phyloP scores from a whole-genome alignment of 2,113 vertebrate species.

The Brachyistius frenatus region DNA sequence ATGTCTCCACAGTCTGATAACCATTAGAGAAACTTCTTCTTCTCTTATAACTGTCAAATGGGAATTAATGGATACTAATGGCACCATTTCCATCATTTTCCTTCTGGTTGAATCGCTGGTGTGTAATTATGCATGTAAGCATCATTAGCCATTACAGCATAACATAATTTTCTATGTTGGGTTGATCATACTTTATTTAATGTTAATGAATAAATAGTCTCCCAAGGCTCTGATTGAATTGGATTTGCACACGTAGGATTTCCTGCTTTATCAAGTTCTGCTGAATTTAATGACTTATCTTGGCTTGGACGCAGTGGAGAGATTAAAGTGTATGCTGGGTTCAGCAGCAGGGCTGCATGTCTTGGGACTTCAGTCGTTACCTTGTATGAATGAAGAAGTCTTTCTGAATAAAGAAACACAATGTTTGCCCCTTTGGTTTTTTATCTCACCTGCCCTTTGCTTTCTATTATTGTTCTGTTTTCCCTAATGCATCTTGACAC shows the following conservation, averaged over 20 bases:
- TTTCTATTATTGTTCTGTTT: constrained; percentile 64
- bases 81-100: constrained; percentile 48
- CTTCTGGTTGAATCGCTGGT: constrained; percentile 50
- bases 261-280: constrained; percentile 51
- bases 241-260: constrained; percentile 59
- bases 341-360: constrained; percentile 1
- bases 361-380: background rate
- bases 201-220: constrained; percentile 67
- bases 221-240: constrained; percentile 51
- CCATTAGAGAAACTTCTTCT: constrained; percentile 19
- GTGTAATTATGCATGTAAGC: constrained; percentile 58
- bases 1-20: constrained; percentile 38
- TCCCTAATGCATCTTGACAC: constrained; percentile 73
- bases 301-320: background rate
- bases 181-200: constrained; percentile 65
- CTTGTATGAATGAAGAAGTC: constrained; percentile 14
- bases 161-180: constrained; percentile 55
- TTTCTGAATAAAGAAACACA: constrained; percentile 26
- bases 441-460: constrained; percentile 35
- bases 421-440: constrained; percentile 43
- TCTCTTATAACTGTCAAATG: constrained; percentile 55
- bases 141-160: constrained; percentile 61
- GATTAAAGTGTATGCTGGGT: constrained; percentile 5
- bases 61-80: constrained; percentile 70
- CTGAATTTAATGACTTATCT: constrained; percentile 45